Evolutionary conservation across 2,888 invertebrate genomes (phyloP), one percentile per base, ranked within the genome.

Genomic region (Lasioglossum villosulum): DNA sequence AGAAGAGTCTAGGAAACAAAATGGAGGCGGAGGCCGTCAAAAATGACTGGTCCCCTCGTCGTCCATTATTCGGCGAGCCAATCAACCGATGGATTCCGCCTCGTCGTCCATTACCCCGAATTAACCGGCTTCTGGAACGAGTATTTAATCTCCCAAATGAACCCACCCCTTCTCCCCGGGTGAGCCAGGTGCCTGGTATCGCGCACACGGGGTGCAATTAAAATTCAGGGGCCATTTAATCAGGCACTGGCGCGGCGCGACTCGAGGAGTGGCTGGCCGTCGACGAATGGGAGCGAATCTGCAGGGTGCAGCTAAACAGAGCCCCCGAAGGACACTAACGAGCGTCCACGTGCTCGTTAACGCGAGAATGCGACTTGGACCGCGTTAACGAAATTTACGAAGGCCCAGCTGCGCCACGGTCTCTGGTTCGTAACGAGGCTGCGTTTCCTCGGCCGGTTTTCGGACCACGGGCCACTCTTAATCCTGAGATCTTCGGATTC

Each of bases 381-480:
- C 86, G 91, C 90, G 92, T 91, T 92, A 91, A 90, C 91, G 89
- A 92, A 92, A 92, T 92, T 92, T 92, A 92, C 91, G 90, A 90
- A 92, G 84, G 74, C 81, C 81, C 72, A 73, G 59, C 59, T 12
- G 59, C 59, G 27, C 59, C 59, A 27, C 27, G 23, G 52, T 8
- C 23, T 0, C 52, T 52, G 8, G 27, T 27, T 14, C 83, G 89
- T 92, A 92, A 92, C 91, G 91, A 92, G 91, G 86, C 80, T 80
- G 77, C 76, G 72, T 45, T 71, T 59, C 66, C 72, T 70, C 70
- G 73, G 70, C 87, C 74, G 71, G 77, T 59, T 63, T 71, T 75
- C 42, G 42, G 72, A 42, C 48, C 77, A 52, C 16, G 63, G 82
- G 72, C 73, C 59, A 73, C 79, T 84, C 78, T 89, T 82, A 85